Evolutionary conservation across 2,888 invertebrate species (phyloP).

Genomic region (Lithophane socia): DNA sequence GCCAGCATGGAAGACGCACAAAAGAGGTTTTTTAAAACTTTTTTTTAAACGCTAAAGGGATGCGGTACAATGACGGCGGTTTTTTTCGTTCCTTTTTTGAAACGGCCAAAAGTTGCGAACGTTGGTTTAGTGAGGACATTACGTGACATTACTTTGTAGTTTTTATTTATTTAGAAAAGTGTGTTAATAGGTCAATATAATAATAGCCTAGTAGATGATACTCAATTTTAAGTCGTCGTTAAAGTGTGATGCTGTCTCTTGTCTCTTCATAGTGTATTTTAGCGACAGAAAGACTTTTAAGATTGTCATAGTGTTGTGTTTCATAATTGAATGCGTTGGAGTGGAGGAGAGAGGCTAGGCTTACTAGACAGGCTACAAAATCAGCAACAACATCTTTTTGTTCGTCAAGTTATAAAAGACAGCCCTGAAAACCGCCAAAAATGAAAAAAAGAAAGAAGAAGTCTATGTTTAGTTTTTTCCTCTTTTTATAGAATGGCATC

Average conservation of each 20-base stretch:
- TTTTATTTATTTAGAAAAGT: neutral
- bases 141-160: constrained; percentile 29
- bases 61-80: constrained; percentile 62
- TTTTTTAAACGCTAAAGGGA: constrained; percentile 72
- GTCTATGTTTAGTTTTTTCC: too few relatives aligned
- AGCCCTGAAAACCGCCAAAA: neutral
- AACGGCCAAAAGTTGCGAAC: constrained; percentile 59
- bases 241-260: too few relatives aligned
- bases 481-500: too few relatives aligned
- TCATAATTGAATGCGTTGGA: neutral
- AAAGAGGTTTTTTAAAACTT: constrained; percentile 68
- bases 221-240: neutral
- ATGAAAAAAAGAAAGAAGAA: too few relatives aligned
- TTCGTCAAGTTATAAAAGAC: neutral
- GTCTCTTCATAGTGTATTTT: neutral
- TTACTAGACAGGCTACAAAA: neutral
- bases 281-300: neutral
- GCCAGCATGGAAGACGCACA: constrained; percentile 67
- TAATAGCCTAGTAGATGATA: neutral
- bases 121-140: constrained; percentile 59
- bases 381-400: neutral
- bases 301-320: neutral
- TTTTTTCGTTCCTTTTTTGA: constrained; percentile 61
- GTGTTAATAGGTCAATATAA: constrained; percentile 5
- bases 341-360: neutral